phyloP scores from a whole-genome alignment of 2,888 invertebrate species.

The Pyrocoelia pectoralis region DNA sequence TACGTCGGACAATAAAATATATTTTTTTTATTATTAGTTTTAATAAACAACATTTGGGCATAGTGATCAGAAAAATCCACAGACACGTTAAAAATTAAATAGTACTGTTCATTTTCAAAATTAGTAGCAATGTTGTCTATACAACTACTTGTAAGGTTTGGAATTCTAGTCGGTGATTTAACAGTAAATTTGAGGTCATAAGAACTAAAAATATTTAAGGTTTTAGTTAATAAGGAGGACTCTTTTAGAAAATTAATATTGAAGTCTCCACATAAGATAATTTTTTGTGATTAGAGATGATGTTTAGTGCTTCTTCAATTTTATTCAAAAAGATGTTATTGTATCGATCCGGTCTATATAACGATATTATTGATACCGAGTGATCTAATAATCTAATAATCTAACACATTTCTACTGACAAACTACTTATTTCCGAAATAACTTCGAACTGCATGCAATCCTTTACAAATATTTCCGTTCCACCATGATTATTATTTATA shows the following conservation, averaged over 20 bases:
- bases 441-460: no score
- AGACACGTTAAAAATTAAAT: neutral
- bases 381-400: no score
- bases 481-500: no score
- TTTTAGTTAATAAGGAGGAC: neutral
- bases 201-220: neutral
- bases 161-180: neutral
- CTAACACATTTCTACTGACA: no score
- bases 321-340: no score
- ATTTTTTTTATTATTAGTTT: neutral
- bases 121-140: neutral
- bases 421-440: no score
- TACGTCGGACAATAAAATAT: neutral
- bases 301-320: no score
- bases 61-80: neutral
- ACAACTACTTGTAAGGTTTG: neutral
- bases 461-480: no score
- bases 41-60: neutral
- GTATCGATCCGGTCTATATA: no score
- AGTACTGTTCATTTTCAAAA: neutral
- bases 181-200: neutral
- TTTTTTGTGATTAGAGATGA: no score
- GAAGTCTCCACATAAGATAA: no score
- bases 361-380: no score
- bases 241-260: neutral